Evolutionary conservation across 2,888 invertebrate species (phyloP).

Genomic region (Caenorhabditis macrosperma): DNA sequence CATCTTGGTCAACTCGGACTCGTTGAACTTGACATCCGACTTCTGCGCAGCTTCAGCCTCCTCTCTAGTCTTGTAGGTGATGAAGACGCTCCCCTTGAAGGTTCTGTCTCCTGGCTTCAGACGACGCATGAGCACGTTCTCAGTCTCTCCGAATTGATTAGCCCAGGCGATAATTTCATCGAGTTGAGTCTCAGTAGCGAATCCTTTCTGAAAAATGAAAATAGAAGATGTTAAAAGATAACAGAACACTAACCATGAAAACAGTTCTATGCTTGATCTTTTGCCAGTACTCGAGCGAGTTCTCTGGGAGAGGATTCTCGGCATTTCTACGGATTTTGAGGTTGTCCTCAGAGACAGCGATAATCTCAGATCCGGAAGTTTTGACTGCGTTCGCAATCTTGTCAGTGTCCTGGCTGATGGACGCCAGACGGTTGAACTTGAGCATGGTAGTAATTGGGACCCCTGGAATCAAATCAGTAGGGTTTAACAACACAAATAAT

Average conservation of each 20-base stretch:
- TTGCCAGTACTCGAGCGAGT: slow-evolving; percentile 89
- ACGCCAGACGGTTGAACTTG: slow-evolving; percentile 89
- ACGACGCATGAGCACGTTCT: slow-evolving; percentile 84
- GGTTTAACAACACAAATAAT: neutral
- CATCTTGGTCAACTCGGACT: slow-evolving; percentile 77
- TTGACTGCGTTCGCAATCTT: slow-evolving; percentile 87
- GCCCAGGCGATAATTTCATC: slow-evolving; percentile 87
- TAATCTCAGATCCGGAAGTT: slow-evolving; percentile 81
- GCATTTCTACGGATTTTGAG: slow-evolving; percentile 87
- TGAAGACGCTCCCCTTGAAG: slow-evolving; percentile 89
- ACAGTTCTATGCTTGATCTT: slow-evolving; percentile 87
- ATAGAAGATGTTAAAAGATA: neutral
- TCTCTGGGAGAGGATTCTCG: slow-evolving; percentile 88
- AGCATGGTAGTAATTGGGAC: slow-evolving; percentile 89
- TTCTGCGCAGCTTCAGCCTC: slow-evolving; percentile 87
- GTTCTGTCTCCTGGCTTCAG: slow-evolving; percentile 78
- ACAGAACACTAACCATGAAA: slow-evolving; percentile 85
- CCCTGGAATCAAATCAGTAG: slow-evolving; percentile 83
- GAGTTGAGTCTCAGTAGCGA: slow-evolving; percentile 83
- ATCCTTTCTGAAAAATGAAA: slow-evolving; percentile 84
- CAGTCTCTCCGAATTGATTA: slow-evolving; percentile 85
- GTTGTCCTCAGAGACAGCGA: slow-evolving; percentile 83
- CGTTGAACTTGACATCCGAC: slow-evolving; percentile 85
- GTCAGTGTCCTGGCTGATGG: slow-evolving; percentile 85
- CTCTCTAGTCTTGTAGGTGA: slow-evolving; percentile 89